A percentile compares a stretch with the other conserved stretches of the same genome.
phyloP scores from a whole-genome alignment of 2,888 invertebrate genomes.

The Ferrisia virgata region DNA sequence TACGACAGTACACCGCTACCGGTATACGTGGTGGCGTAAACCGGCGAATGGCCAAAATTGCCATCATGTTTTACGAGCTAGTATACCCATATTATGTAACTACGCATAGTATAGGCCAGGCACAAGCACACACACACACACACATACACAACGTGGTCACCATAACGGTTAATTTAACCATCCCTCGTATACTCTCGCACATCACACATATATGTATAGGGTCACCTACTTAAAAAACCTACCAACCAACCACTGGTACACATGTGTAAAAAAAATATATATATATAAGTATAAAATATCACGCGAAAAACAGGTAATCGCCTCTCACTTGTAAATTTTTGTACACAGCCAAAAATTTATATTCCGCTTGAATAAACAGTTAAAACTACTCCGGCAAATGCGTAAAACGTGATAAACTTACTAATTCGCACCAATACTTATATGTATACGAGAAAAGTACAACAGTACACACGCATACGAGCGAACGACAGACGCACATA shows the following conservation, averaged over 20 bases:
- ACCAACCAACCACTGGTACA: no score
- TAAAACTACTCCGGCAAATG: slow-evolving; percentile 26
- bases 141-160: neutral
- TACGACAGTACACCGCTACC: neutral
- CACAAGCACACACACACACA: neutral
- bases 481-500: no score
- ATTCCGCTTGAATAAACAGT: slow-evolving; percentile 16
- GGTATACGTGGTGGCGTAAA: neutral
- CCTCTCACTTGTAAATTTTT: slow-evolving; percentile 10
- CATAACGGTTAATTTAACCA: neutral
- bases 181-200: neutral
- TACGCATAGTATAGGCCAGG: no score
- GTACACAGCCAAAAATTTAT: neutral
- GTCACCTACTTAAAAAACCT: no score
- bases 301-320: slow-evolving; percentile 13
- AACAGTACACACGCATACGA: neutral
- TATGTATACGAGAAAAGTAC: neutral
- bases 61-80: neutral
- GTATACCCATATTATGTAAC: no score
- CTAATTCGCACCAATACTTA: neutral
- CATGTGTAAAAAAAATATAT: neutral
- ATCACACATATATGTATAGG: no score
- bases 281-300: neutral
- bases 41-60: neutral
- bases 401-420: slow-evolving; percentile 13